Evolutionary conservation across 1,140 invertebrate species (phyloP), one percentile per base, ranked within the genome.

Genomic region (Calycopis cecrops): DNA sequence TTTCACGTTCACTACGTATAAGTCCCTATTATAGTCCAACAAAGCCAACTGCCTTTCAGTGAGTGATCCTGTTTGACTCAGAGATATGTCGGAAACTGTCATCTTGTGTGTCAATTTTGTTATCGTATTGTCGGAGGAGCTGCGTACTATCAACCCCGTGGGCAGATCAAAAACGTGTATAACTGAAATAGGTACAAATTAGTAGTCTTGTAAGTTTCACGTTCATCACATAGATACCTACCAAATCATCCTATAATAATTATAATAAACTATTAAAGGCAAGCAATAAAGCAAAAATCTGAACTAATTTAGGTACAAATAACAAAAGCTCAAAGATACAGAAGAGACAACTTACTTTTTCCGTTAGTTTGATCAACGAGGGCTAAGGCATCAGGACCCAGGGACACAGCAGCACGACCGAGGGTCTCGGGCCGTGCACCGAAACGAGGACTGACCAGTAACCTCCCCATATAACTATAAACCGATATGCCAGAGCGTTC

Each of bases 381-480:
- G 38, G 94, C 95, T 28, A 98, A 83, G 0, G 93, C 92, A 78
- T 98, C 96, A 54, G 92, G 91, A 44, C 94, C 94, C n/a, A 98
- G 79, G 4, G 93, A 92, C 16, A 91, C 75, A 0, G 82, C 72
- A 37, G 85, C 73, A 56, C 73, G 71, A 52, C 86, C 84, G 9
- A 90, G 61, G 40, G 74, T 80, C 33, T 91, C 90, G 11, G 89
- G 77, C 50, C 88, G 76, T 67, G 88, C 85, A 33, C 93, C 93
- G 92, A 94, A 97, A 69, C 92, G 92, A n/a, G 95, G 95, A 65
- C 91, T 91, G 33, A 92, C 92, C 0, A 95, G 75, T 44, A 96
- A 78, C 53, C 95, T 89, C 0, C 97, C 97, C 86, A 98, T 96
- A 77, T 98, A 98, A 58, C 92, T 96, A 77, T 97, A 97, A 7